Conservation (phyloP, 2,797 vertebrate genomes). For the Falco concolor region DNA sequence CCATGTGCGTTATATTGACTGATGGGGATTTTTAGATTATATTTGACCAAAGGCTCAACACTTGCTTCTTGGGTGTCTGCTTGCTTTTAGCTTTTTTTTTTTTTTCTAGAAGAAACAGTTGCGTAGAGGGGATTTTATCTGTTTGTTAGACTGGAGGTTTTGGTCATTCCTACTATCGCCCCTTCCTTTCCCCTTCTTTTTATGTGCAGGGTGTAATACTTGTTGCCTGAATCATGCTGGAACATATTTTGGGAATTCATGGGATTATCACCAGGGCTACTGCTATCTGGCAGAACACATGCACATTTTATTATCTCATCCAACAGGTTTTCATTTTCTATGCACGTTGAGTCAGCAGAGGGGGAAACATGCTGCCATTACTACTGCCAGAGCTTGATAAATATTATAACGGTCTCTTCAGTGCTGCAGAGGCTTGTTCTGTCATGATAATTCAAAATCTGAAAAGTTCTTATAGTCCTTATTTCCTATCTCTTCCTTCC, state of each 20-base stretch:
- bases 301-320: constrained; percentile 64
- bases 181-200: neutral
- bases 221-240: constrained; percentile 31
- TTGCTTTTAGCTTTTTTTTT: neutral
- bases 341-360: constrained; percentile 40
- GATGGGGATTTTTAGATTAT: neutral
- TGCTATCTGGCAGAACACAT: constrained; percentile 63
- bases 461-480: neutral
- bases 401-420: constrained; percentile 11
- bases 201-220: constrained; percentile 2
- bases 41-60: neutral
- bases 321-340: constrained; percentile 58
- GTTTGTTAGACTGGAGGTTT: neutral
- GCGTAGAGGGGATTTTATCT: neutral
- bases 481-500: neutral
- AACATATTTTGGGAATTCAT: constrained; percentile 55
- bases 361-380: constrained; percentile 15
- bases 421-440: neutral
- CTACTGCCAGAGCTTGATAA: constrained; percentile 5
- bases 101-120: neutral
- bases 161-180: neutral
- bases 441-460: neutral
- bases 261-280: constrained; percentile 66
- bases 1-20: neutral
- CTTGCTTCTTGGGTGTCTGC: neutral